Conservation (phyloP, 2,888 invertebrate genomes). For the Aelia acuminata region DNA sequence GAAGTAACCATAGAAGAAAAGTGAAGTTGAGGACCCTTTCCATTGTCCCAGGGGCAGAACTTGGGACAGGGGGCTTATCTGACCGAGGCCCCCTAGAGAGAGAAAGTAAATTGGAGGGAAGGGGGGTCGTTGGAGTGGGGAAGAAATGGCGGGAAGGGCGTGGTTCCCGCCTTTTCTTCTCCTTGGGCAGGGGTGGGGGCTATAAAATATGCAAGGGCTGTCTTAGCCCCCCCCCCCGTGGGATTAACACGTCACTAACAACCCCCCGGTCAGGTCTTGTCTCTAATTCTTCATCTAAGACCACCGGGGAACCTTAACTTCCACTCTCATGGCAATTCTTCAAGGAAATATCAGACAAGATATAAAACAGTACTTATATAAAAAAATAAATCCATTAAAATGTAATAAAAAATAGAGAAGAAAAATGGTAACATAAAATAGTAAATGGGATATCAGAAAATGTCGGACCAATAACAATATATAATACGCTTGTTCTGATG, state of each 20-base stretch:
- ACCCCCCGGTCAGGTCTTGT: slow-evolving; percentile 17
- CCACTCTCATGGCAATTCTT: not conserved
- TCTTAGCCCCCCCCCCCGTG: slow-evolving; percentile 6
- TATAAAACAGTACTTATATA: not conserved
- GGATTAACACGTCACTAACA: slow-evolving; percentile 46
- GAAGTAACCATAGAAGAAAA: slow-evolving; percentile 22
- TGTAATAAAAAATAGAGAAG: too few relatives aligned
- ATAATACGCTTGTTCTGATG: too few relatives aligned
- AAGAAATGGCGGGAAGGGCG: slow-evolving; percentile 54
- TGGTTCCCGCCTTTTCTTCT: slow-evolving; percentile 43
- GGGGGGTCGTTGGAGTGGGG: slow-evolving; percentile 16
- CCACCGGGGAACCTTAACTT: not conserved
- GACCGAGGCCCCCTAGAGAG: slow-evolving; percentile 10
- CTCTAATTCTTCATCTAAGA: slow-evolving; percentile 13
- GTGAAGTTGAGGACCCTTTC: not conserved
- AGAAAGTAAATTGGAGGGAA: slow-evolving; percentile 46
- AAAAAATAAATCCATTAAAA: not conserved
- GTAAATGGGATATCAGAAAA: too few relatives aligned
- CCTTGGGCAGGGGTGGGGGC: slow-evolving; percentile 48
- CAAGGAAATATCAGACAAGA: not conserved
- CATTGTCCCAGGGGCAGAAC: not conserved
- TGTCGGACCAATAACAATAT: too few relatives aligned
- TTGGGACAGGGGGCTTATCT: slow-evolving; percentile 23
- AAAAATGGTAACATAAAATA: too few relatives aligned
- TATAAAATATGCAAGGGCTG: slow-evolving; percentile 50